Base-by-base conservation (phyloP, 1,140 invertebrate genomes). In the Thalassaphorura encarpata region DNA sequence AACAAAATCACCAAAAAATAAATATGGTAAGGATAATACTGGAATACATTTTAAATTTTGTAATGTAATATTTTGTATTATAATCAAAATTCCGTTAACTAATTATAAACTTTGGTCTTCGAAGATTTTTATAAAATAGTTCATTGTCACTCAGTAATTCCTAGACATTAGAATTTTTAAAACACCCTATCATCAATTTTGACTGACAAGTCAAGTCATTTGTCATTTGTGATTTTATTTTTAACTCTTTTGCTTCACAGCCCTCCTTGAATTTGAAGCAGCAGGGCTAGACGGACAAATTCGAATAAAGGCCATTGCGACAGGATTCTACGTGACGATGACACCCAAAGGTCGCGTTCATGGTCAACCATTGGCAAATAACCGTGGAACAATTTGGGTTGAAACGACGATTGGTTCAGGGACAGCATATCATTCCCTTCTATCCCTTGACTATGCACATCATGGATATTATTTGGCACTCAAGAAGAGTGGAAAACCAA, bases 401-500 rank as follows among this genome's bases (percentile, higher is more conserved):
- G 63, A 65, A 31, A 58, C 60, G 1, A 53, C 48, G 46, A 54
- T 65, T 31, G 54, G 33, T 2, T 26, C 51, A 1, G 36, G 26
- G 15, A 42, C 49, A 16, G 39, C 57, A 4, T 65, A 60, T 54
- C 53, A 60, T 49, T 57, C 74, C 0, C 80, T 81, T 62, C 68
- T 80, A 50, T 80, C 78, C 4, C 71, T 71, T 56, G 77, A 77
- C 66, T 77, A 77, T 57, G 75, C 75, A 0, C 75, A 79, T 58
- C 54, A 73, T 3, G 78, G 33, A 11, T 36, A 36, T n/a, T 43
- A 43, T 43, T 68, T 82, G 19, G 81, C 75, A 6, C 74, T 83
- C 42, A 83, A 83, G 60, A 80, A 77, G 64, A 78, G 76, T 27
- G 80, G 80, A 15, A 76, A 77, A 56, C 67, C 73, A 21, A 82